These are phyloP conservation scores for Myanophis thanlyinensis DNA, from an alignment of 2,113 vertebrate species.

Conservation along the genomic window DNA sequence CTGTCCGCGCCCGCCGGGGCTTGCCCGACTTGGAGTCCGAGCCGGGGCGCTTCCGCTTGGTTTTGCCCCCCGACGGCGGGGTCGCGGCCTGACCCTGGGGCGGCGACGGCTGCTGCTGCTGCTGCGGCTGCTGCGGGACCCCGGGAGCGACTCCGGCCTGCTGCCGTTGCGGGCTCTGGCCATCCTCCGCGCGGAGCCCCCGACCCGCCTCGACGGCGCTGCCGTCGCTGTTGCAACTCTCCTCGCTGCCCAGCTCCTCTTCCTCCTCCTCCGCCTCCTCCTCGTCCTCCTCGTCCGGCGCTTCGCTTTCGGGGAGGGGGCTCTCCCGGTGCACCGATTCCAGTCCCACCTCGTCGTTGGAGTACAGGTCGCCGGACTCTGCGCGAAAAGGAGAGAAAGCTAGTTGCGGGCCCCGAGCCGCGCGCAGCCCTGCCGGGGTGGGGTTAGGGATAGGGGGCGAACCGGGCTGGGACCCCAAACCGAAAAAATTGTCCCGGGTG, in stretches of 20 bases:
- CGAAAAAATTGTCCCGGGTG: background rate
- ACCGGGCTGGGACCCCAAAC: background rate
- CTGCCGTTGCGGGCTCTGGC: background rate
- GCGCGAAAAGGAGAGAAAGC: slow-evolving; percentile 32
- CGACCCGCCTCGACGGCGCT: background rate
- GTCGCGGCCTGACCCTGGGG: slow-evolving; percentile 48
- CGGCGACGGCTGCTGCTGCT: background rate
- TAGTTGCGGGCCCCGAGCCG: background rate
- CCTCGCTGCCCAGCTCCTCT: slow-evolving; percentile 79
- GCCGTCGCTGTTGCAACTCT: slow-evolving; percentile 71
- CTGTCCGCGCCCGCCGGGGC: slow-evolving; percentile 89
- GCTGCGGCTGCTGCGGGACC: background rate
- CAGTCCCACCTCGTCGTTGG: slow-evolving; percentile 71
- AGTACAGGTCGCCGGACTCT: slow-evolving; percentile 78
- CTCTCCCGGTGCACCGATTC: slow-evolving; percentile 58
- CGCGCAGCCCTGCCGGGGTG: no score
- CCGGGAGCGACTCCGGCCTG: background rate
- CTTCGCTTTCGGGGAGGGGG: slow-evolving; percentile 72
- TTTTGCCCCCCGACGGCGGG: slow-evolving; percentile 69
- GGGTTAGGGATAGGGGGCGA: background rate
- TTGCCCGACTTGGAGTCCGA: slow-evolving; percentile 93
- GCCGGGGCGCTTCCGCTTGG: slow-evolving; percentile 89
- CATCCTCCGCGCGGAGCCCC: background rate
- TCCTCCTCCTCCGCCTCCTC: slow-evolving; percentile 80
- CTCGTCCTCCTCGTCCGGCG: slow-evolving; percentile 61